A percentile compares a stretch with the other conserved stretches of the same genome.
Evolutionary conservation across 2,797 vertebrate species (phyloP).

Genomic region (Poecilia velifera): DNA sequence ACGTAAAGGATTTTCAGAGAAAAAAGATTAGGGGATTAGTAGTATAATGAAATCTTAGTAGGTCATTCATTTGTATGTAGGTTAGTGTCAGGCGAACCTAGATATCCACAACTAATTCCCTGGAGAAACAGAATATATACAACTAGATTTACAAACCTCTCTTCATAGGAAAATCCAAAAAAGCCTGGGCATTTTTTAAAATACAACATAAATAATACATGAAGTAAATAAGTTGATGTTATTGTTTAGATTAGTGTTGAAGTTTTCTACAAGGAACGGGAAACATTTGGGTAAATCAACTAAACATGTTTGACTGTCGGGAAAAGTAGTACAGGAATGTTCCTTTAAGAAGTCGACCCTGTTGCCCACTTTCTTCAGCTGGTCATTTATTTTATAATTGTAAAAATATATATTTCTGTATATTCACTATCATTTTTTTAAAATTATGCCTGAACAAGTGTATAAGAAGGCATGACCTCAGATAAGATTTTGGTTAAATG

Average conservation of each 20-base stretch:
- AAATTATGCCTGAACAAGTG: neutral
- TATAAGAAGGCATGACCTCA: neutral
- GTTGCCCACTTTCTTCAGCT: neutral
- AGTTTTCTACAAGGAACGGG: neutral
- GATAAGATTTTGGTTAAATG: neutral
- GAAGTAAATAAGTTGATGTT: neutral
- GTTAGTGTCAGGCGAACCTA: neutral
- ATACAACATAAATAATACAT: neutral
- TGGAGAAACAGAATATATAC: neutral
- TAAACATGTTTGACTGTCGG: neutral
- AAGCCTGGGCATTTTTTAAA: neutral
- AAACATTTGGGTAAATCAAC: neutral
- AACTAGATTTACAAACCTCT: neutral
- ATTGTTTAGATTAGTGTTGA: neutral
- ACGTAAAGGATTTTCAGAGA: slow-evolving; percentile 34
- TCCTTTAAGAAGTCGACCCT: neutral
- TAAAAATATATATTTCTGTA: neutral
- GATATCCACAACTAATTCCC: neutral
- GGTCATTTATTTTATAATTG: neutral
- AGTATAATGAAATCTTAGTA: slow-evolving; percentile 16
- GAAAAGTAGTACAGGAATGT: neutral
- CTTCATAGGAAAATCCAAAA: neutral
- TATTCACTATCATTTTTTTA: neutral
- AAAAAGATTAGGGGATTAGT: slow-evolving; percentile 43
- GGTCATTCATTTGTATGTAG: slow-evolving; percentile 2